Evolutionary conservation across 2,113 vertebrate genomes (phyloP).

Genomic region (Pogona vitticeps): DNA sequence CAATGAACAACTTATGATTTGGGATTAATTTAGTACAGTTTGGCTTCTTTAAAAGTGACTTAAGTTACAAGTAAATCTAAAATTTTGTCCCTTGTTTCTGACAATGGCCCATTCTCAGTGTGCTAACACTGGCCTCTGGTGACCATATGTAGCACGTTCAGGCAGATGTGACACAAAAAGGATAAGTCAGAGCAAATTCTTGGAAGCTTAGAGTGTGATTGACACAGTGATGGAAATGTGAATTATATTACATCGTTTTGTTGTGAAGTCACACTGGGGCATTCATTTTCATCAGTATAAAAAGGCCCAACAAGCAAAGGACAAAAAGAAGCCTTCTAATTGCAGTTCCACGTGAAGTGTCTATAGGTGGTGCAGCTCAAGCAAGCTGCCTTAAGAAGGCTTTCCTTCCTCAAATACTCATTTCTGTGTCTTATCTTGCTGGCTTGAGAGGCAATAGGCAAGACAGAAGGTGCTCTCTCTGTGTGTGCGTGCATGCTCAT

Average conservation of each 20-base stretch:
- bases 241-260: background rate
- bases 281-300: background rate
- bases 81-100: background rate
- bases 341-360: too few species aligned
- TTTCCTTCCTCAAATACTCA: too few species aligned
- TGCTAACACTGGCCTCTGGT: slow-evolving; percentile 73
- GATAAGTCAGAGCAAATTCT: background rate
- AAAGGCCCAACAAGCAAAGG: too few species aligned
- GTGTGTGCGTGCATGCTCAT: too few species aligned
- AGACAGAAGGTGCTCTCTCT: too few species aligned
- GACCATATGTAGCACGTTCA: slow-evolving; percentile 56
- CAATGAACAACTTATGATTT: background rate
- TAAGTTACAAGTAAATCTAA: slow-evolving; percentile 34
- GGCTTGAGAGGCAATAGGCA: too few species aligned
- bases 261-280: background rate
- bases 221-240: too few species aligned
- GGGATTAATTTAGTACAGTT: background rate
- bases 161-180: slow-evolving; percentile 22
- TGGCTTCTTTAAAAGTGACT: background rate
- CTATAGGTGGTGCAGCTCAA: too few species aligned
- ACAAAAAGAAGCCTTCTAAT: background rate
- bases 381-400: too few species aligned
- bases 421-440: too few species aligned
- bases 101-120: slow-evolving; percentile 14
- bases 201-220: background rate